A percentile compares a stretch with the other conserved stretches of the same genome.
Evolutionary conservation across 2,113 vertebrate species (phyloP).

Genomic region (Gulo gulo): DNA sequence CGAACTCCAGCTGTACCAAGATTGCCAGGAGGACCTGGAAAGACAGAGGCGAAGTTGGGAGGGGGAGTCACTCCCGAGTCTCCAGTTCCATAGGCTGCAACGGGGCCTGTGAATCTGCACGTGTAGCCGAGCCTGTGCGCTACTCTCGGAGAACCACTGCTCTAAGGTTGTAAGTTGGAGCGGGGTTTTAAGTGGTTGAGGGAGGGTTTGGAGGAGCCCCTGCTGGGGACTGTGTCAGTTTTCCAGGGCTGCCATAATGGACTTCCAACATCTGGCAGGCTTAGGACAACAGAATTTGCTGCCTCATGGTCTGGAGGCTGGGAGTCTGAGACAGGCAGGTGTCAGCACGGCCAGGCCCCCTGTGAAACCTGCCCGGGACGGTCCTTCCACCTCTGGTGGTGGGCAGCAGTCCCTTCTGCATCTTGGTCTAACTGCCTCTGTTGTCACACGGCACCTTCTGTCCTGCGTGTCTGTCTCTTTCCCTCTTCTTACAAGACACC

Average conservation of each 20-base stretch:
- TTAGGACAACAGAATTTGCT: neutral
- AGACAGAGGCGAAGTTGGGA: neutral
- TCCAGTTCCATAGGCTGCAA: neutral
- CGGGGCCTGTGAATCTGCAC: neutral
- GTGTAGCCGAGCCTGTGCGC: too few relatives aligned
- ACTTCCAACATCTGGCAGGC: neutral
- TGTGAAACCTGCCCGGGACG: neutral
- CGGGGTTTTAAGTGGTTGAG: neutral
- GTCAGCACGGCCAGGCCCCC: neutral
- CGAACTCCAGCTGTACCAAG: fast-evolving
- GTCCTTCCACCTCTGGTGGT: neutral
- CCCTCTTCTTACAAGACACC: neutral
- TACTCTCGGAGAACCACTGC: neutral
- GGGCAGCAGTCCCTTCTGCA: neutral
- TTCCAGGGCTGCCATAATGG: neutral
- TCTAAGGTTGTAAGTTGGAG: too few relatives aligned
- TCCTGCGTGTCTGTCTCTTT: neutral
- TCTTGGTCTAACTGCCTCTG: neutral
- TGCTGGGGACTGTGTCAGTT: neutral
- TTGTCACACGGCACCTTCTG: neutral
- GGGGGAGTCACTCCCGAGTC: neutral
- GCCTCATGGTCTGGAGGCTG: neutral
- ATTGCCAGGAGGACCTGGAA: fast-evolving
- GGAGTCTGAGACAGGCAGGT: neutral
- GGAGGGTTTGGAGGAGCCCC: neutral